phyloP scores from a whole-genome alignment of 2,113 vertebrate species.

The Sinocyclocheilus anshuiensis region DNA sequence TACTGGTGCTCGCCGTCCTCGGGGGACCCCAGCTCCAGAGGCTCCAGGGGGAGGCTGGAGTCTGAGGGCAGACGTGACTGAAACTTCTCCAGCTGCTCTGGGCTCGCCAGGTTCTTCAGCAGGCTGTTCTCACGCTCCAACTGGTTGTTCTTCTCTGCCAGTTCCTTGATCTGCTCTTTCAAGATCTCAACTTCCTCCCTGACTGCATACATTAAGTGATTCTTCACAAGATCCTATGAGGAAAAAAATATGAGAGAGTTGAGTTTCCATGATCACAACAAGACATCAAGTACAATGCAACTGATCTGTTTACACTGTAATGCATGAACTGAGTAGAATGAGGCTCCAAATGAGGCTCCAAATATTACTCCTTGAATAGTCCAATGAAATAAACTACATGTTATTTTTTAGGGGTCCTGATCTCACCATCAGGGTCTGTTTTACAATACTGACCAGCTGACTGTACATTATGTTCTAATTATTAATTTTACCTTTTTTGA shows the following conservation, averaged over 20 bases:
- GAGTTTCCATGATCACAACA: slow-evolving; percentile 1
- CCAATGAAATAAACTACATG: background rate
- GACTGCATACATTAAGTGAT: slow-evolving; percentile 97
- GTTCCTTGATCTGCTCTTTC: slow-evolving; percentile 98
- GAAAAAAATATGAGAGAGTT: background rate
- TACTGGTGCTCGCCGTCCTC: slow-evolving; percentile 68
- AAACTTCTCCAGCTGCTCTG: slow-evolving; percentile 96
- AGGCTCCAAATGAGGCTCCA: no score
- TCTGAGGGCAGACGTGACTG: slow-evolving; percentile 86
- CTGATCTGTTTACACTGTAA: background rate
- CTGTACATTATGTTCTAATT: background rate
- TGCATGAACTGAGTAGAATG: background rate
- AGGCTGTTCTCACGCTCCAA: slow-evolving; percentile 95
- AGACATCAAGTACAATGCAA: background rate
- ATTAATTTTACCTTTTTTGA: background rate
- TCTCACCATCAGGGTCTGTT: background rate
- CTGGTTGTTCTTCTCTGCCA: slow-evolving; percentile 97
- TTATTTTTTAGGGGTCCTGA: background rate
- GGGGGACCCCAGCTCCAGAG: slow-evolving; percentile 61
- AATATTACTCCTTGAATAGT: background rate
- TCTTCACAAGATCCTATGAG: slow-evolving; percentile 93
- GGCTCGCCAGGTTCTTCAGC: slow-evolving; percentile 94
- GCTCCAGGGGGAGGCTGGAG: slow-evolving; percentile 71
- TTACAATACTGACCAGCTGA: background rate
- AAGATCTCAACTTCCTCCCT: slow-evolving; percentile 96